Evolutionary conservation across 2,797 vertebrate genomes (phyloP), one percentile per base, ranked within the genome.

Genomic region (Cossypha heuglini): DNA sequence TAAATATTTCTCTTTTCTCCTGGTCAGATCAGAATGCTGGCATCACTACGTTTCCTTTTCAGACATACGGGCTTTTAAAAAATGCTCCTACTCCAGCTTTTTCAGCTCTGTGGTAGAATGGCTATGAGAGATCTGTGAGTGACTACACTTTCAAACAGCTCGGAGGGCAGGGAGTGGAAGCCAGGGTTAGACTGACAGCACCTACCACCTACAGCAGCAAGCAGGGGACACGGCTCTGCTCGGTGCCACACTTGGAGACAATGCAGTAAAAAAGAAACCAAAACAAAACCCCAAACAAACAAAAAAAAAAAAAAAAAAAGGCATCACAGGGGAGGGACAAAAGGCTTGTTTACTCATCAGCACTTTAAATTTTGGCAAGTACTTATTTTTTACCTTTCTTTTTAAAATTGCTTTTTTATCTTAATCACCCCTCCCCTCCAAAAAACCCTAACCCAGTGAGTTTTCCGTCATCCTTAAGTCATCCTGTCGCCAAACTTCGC

Each of bases 301-400:
- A 69, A 48, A 37, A 10, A 35, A 35, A 8, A 35, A 35, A 37
- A 52, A 40, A 20, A 20, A 45, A 10, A 93, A 92, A 90, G 89
- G 89, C 83, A 79, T 88, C 91, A 90, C 76, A 93, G 85, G 86
- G 93, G 88, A 78, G 94, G 96, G 95, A 84, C 69, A 95, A 92
- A 93, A 97, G 88, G 83, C 90, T 95, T 35, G 55, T 97, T 95
- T 97, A 95, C 93, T 96, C 88, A 90, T 94, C 62, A 94, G 89
- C 93, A 94, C 84, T 88, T 91, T 26, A 38, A 78, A 68, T 77
- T 79, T 73, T 61, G 79, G 93, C 69, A 86, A 68, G 14, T 74
- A 82, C 33, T 90, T 80, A 10, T 42, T 68, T 92, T 94, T 91
- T 26, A 42, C 24, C 16, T 49, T 45, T 51, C 67, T 64, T 75